Evolutionary conservation across 2,113 vertebrate genomes (phyloP), one percentile per base, ranked within the genome.

Genomic region (Noctilio leporinus): DNA sequence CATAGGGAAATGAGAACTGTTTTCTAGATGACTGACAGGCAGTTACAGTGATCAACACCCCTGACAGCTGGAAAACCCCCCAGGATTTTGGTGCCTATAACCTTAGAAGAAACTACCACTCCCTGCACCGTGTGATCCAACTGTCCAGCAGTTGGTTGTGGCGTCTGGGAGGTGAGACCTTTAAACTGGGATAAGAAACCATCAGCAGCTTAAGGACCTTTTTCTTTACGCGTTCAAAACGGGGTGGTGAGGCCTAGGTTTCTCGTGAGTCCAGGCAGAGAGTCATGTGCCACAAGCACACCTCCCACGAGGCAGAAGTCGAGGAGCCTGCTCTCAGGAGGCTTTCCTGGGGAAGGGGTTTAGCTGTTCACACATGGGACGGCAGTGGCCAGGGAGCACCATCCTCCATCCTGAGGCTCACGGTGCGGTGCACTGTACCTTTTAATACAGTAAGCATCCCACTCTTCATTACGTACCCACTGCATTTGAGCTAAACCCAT

Each of bases 401-500:
- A 10, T 24, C 19, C 17, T 73, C 55, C 6, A 69, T 2, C 9
- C 49, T 17, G 26, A 62, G 35, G 49, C 12, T 90, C 49, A 7
- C 51, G 19, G n/a, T 0, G 24, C 55, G 73, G 72, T 49, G 69
- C 93, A 62, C n/a, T 3, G 28, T 28, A 24, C 70, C 95, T 86
- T 53, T 62, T 80, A 59, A 89, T 64, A 86, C 51, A 72, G 4
- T 35, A 55, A 72, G 45, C 49, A 72, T 10, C 80, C 94, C 65
- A 28, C 78, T 95, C 93, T 72, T 93, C 87, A 73, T 85, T 33
- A 91, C 73, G 91, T 47, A 77, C 59, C 95, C 80, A 33, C 72
- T 87, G 90, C 90, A 80, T 82, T 75, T 77, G 40, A 86, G 89
- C 81, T 87, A 87, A 93, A 73, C 80, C 62, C 45, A 35, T 40